Evolutionary conservation across 1,140 invertebrate genomes (phyloP).

Genomic region (Drosophila pachea): DNA sequence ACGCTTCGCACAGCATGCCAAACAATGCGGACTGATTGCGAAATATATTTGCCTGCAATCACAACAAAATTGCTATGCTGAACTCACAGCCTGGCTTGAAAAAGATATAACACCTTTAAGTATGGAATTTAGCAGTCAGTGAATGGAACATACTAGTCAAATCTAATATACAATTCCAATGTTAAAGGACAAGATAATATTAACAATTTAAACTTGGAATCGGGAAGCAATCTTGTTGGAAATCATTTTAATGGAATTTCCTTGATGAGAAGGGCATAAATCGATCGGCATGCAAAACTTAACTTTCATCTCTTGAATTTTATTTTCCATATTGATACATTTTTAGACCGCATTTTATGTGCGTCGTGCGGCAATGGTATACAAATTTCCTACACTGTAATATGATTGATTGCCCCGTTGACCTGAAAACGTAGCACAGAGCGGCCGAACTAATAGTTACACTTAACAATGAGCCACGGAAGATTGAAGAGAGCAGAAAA

Average conservation of each 20-base stretch:
- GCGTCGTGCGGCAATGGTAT: constrained; percentile 51
- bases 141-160: no score
- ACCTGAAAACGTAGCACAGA: constrained; percentile 64
- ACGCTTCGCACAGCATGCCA: neutral
- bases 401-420: constrained; percentile 76
- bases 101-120: no score
- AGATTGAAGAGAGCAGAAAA: constrained; percentile 47
- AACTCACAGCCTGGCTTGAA: no score
- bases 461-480: constrained; percentile 61
- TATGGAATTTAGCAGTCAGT: no score
- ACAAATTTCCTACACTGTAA: constrained; percentile 74
- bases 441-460: constrained; percentile 71
- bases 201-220: no score
- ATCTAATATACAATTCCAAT: no score
- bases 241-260: no score
- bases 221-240: no score
- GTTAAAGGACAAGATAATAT: no score
- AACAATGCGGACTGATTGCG: neutral
- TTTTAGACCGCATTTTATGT: constrained; percentile 24
- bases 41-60: neutral
- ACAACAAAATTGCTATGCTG: no score
- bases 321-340: constrained; percentile 34
- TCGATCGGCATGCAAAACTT: neutral
- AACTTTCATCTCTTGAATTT: neutral
- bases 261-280: no score